phyloP scores from a whole-genome alignment of 2,888 invertebrate genomes.

The Brachypalpus laphriformis region DNA sequence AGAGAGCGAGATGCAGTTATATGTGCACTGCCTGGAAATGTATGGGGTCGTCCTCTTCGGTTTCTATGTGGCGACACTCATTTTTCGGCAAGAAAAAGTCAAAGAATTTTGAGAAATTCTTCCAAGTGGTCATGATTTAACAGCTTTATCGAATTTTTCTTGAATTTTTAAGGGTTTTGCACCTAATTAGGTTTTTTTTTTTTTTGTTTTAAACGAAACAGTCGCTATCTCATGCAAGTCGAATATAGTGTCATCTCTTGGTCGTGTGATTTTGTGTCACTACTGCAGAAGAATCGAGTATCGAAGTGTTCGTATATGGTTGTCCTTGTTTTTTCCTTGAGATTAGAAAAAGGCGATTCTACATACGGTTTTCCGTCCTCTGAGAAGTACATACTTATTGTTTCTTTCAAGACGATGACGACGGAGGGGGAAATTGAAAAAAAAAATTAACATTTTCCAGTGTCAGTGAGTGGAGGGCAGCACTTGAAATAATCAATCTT shows the following conservation, averaged over 20 bases:
- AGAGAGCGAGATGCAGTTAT: slow-evolving; percentile 65
- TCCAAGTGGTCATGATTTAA: neutral
- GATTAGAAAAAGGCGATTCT: slow-evolving; percentile 25
- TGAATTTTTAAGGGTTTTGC: neutral
- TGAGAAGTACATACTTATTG: neutral
- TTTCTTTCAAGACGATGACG: neutral
- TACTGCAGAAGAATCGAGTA: slow-evolving; percentile 44
- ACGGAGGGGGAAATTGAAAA: slow-evolving; percentile 1
- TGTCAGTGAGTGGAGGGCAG: slow-evolving; percentile 26
- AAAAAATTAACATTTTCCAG: slow-evolving; percentile 35
- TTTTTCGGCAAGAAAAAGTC: neutral
- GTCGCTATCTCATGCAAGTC: neutral
- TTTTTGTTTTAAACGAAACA: neutral
- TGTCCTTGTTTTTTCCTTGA: slow-evolving; percentile 33
- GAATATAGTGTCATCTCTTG: slow-evolving; percentile 4
- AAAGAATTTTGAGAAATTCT: neutral
- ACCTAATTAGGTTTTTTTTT: no score
- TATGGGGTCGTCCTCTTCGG: slow-evolving; percentile 52
- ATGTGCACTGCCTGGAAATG: slow-evolving; percentile 29
- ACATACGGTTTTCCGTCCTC: slow-evolving; percentile 18
- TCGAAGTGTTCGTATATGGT: slow-evolving; percentile 50
- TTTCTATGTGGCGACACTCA: slow-evolving; percentile 49
- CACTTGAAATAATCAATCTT: neutral
- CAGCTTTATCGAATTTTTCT: neutral
- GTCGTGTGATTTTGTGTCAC: slow-evolving; percentile 15